A percentile compares a stretch with the other conserved stretches of the same genome.
phyloP scores from a whole-genome alignment of 1,140 invertebrate species.

The Melipona quadrifasciata region DNA sequence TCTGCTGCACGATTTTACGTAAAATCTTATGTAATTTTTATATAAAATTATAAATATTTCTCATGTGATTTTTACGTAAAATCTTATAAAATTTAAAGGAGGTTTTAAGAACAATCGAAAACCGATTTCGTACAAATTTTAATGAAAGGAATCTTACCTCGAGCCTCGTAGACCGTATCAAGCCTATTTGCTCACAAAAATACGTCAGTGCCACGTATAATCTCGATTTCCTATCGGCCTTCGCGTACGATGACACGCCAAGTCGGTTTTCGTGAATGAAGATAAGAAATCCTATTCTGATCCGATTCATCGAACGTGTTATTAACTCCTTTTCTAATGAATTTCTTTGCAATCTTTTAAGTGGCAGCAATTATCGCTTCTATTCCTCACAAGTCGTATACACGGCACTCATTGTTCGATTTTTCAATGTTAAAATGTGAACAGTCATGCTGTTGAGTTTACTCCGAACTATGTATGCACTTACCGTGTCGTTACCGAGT shows the following conservation, averaged over 20 bases:
- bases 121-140: not conserved
- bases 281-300: not conserved
- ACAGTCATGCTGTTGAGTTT: not conserved
- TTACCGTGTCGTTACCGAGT: not conserved
- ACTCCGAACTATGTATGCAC: not conserved
- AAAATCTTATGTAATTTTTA: not conserved
- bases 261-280: not conserved
- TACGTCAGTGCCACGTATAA: constrained; percentile 16
- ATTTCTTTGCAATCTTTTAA: not conserved
- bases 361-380: not conserved
- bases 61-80: not conserved
- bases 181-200: not conserved
- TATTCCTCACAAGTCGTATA: not conserved
- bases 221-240: constrained; percentile 24
- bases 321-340: not conserved
- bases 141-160: not conserved
- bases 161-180: not conserved
- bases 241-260: constrained; percentile 13
- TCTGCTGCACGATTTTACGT: not conserved
- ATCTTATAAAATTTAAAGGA: not conserved
- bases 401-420: not conserved
- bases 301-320: not conserved
- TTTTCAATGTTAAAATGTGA: not conserved
- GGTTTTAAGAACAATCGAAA: not conserved
- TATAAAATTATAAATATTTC: not conserved